Evolutionary conservation across 2,113 vertebrate genomes (phyloP).

Genomic region (Centropus unirufus): DNA sequence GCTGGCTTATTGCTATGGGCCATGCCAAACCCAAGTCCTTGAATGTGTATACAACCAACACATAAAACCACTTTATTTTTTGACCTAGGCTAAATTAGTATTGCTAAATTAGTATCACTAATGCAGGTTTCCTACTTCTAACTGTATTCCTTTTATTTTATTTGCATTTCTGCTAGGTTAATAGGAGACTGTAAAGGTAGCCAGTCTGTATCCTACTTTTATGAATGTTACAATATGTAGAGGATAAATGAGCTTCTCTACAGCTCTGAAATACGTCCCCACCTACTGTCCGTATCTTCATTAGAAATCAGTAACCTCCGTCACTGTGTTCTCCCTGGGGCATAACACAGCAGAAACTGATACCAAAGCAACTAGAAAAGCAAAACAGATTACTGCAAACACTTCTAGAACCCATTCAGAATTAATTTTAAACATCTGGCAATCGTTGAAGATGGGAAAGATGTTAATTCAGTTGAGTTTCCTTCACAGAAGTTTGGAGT

Average conservation of each 20-base stretch:
- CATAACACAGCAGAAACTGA: not conserved
- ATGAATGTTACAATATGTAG: not conserved
- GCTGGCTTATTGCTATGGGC: conserved; percentile 5
- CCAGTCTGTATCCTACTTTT: not conserved
- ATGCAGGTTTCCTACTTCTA: conserved; percentile 15
- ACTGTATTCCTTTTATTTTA: not conserved
- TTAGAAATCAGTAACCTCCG: not conserved
- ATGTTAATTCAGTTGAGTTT: not conserved
- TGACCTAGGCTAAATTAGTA: not conserved
- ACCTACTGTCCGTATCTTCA: not conserved
- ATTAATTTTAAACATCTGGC: conserved; percentile 14
- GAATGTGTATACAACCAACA: not conserved
- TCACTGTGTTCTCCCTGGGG: not conserved
- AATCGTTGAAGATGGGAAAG: not conserved
- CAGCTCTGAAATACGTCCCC: not conserved
- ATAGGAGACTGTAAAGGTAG: not conserved
- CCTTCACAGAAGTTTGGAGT: not conserved
- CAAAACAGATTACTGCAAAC: not conserved
- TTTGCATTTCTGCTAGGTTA: not conserved
- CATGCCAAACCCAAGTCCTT: not conserved
- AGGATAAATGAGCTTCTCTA: not conserved
- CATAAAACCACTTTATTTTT: not conserved
- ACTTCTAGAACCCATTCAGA: conserved; percentile 15
- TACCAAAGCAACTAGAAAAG: not conserved
- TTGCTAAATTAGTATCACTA: not conserved